phyloP scores from a whole-genome alignment of 2,113 vertebrate genomes.

The Etia nguti region DNA sequence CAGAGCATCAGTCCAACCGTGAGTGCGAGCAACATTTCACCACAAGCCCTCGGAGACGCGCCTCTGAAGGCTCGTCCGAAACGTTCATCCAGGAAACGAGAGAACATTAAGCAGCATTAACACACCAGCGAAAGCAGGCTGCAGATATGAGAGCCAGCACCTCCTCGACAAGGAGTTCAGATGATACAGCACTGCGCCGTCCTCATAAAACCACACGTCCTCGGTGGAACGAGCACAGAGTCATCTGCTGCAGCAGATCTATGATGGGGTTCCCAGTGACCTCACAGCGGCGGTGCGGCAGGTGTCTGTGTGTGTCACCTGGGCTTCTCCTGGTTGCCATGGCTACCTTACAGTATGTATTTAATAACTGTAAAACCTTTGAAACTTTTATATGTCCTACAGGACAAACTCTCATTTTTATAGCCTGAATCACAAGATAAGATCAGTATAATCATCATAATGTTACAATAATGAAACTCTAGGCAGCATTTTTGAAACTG shows the following conservation, averaged over 20 bases:
- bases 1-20: accelerated
- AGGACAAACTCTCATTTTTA: neutral
- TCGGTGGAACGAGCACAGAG: neutral
- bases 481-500: neutral
- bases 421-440: neutral
- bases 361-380: neutral
- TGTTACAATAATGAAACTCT: neutral
- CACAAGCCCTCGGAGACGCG: neutral
- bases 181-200: too few species aligned
- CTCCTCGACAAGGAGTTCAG: neutral
- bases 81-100: accelerated
- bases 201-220: neutral
- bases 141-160: neutral
- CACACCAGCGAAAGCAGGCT: neutral
- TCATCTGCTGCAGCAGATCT: neutral
- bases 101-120: neutral
- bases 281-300: neutral
- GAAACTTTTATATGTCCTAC: neutral
- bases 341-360: neutral
- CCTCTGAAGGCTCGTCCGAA: neutral
- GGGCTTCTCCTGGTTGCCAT: neutral
- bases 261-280: neutral
- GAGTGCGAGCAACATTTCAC: neutral
- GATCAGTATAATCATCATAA: neutral
- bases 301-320: neutral